Evolutionary conservation across 2,113 vertebrate genomes (phyloP).

Genomic region (Xenotilapia caudafasciata): DNA sequence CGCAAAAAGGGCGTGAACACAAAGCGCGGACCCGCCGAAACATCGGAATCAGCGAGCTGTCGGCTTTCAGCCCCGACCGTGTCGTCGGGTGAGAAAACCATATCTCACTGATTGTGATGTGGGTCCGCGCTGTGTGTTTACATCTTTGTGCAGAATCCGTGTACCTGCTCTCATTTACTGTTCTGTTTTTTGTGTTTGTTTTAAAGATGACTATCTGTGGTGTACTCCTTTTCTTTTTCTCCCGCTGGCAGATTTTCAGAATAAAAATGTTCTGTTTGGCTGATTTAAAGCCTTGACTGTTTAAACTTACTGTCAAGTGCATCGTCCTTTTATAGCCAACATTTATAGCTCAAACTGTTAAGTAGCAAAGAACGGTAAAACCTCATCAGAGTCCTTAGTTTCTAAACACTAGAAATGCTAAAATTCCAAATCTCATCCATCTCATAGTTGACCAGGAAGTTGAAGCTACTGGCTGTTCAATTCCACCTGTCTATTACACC

Average conservation of each 20-base stretch:
- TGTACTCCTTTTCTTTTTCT: neutral
- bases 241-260: neutral
- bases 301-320: neutral
- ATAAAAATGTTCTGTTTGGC: neutral
- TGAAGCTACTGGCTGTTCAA: neutral
- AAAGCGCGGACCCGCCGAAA: no score
- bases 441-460: neutral
- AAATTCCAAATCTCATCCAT: neutral
- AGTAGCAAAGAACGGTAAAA: neutral
- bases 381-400: neutral
- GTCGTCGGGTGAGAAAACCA: no score
- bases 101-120: no score
- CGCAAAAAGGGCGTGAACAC: no score
- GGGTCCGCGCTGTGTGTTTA: no score
- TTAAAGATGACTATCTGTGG: neutral
- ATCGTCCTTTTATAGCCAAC: neutral
- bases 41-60: no score
- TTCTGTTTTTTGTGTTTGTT: fast-evolving
- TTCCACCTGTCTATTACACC: neutral
- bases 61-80: no score
- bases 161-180: no score
- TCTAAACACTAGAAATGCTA: neutral
- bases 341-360: neutral
- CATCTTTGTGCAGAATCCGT: no score
- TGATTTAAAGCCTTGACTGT: neutral